These are phyloP conservation scores for Patella depressa DNA, from an alignment of 2,888 invertebrate genomes.

Conservation along the genomic window DNA sequence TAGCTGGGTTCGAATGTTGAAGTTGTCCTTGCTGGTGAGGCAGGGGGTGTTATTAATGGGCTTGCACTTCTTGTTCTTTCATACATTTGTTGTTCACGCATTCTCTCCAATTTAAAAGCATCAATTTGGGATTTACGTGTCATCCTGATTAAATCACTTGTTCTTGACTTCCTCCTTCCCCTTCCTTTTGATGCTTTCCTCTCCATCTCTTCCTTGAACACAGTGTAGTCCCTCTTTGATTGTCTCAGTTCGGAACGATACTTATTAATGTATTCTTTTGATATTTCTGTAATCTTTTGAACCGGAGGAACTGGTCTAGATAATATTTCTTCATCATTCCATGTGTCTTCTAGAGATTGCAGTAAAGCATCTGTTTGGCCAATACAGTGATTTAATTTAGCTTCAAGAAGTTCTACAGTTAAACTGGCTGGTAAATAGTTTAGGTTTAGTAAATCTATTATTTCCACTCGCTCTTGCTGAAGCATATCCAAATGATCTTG, in stretches of 20 bases:
- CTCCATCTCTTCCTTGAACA: slow-evolving; percentile 58
- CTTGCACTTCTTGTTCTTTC: slow-evolving; percentile 43
- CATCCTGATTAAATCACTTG: slow-evolving; percentile 47
- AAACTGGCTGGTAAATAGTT: slow-evolving; percentile 67
- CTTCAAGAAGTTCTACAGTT: slow-evolving; percentile 70
- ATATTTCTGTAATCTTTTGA: slow-evolving; percentile 1
- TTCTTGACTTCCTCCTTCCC: slow-evolving; percentile 50
- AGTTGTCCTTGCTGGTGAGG: slow-evolving; percentile 18
- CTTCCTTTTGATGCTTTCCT: slow-evolving; percentile 44
- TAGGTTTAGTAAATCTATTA: slow-evolving; percentile 65
- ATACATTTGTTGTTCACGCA: slow-evolving; percentile 55
- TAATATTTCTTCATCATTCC: slow-evolving; percentile 38
- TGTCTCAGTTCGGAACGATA: slow-evolving; percentile 61
- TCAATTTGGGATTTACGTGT: slow-evolving; percentile 61
- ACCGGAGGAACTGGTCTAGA: slow-evolving; percentile 11
- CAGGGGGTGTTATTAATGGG: slow-evolving; percentile 34
- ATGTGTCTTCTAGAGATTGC: slow-evolving; percentile 60
- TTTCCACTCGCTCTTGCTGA: slow-evolving; percentile 63
- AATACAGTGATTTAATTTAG: slow-evolving; percentile 70
- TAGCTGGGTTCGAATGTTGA: slow-evolving; percentile 31
- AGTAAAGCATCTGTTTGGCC: slow-evolving; percentile 71
- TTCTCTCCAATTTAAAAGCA: slow-evolving; percentile 64
- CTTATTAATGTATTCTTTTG: slow-evolving; percentile 55
- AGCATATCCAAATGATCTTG: slow-evolving; percentile 63
- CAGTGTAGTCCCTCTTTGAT: slow-evolving; percentile 60